Conservation (phyloP, 2,797 vertebrate species). For the Huso huso region DNA sequence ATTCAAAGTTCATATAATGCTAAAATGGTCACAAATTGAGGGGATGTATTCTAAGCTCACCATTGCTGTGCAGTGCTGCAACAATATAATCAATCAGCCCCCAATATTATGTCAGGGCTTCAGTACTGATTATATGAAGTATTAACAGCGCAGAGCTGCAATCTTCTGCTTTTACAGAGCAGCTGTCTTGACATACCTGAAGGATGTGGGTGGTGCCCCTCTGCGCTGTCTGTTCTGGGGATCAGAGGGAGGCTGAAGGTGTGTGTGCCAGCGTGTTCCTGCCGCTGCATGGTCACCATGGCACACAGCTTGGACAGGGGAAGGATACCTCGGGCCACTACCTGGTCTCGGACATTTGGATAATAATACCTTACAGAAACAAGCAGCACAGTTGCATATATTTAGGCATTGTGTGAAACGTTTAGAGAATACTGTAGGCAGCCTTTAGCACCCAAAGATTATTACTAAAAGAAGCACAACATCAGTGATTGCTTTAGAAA, state of each 20-base stretch:
- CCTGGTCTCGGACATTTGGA: constrained; percentile 89
- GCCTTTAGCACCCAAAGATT: no score
- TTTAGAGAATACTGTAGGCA: background rate
- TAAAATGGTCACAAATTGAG: no score
- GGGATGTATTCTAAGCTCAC: no score
- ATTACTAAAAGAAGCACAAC: no score
- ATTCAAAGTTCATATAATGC: no score
- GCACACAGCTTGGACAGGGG: constrained; percentile 86
- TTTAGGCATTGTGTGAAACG: background rate
- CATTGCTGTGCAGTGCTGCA: no score
- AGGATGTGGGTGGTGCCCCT: constrained; percentile 43
- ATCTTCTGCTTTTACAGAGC: no score
- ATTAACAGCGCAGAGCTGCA: no score
- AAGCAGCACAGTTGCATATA: constrained; percentile 2
- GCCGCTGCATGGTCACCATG: constrained; percentile 81
- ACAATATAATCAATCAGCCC: no score
- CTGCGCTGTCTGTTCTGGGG: constrained; percentile 50
- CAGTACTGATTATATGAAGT: no score
- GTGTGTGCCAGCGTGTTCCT: constrained; percentile 63
- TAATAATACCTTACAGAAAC: constrained; percentile 81
- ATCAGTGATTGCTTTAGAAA: background rate
- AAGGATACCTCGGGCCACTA: constrained; percentile 79
- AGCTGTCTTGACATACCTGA: constrained; percentile 58
- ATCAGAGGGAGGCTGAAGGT: constrained; percentile 77
- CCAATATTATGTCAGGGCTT: no score